Percentiles rank a stretch among this genome's conserved stretches.
phyloP scores from a whole-genome alignment of 2,113 vertebrate genomes.

The Malurus alboscapulatus region DNA sequence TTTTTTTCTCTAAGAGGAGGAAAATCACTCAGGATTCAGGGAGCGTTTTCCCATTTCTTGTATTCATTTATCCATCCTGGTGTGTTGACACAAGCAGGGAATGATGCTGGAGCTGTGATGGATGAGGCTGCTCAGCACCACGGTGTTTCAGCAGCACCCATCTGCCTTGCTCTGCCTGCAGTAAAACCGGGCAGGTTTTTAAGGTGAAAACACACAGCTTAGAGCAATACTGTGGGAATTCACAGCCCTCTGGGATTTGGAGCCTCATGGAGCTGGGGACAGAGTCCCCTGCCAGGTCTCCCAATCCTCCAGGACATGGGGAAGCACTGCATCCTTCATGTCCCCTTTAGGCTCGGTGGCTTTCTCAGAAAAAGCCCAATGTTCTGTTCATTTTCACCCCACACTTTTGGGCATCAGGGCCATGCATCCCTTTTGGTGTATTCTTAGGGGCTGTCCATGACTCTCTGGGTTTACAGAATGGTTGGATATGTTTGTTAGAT shows the following conservation, averaged over 20 bases:
- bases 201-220: not conserved
- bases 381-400: not conserved
- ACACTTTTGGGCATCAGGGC: not conserved
- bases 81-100: not conserved
- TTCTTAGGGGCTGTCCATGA: not conserved
- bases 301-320: not conserved
- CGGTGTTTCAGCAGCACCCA: not conserved
- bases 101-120: fast-evolving
- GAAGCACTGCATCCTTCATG: fast-evolving
- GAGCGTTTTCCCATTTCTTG: not conserved
- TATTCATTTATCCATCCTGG: not conserved
- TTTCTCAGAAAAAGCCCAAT: not conserved
- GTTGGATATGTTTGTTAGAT: not conserved
- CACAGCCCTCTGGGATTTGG: not conserved
- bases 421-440: not conserved
- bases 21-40: not conserved
- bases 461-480: not conserved
- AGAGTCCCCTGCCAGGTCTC: not conserved
- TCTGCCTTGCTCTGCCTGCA: not conserved
- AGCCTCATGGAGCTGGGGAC: not conserved
- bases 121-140: not conserved
- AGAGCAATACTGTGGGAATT: not conserved
- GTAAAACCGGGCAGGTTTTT: not conserved
- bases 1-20: not conserved
- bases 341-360: not conserved